A percentile compares a stretch with the other conserved stretches of the same genome.
Conservation (phyloP, 2,888 invertebrate species). For the Thera britannica region DNA sequence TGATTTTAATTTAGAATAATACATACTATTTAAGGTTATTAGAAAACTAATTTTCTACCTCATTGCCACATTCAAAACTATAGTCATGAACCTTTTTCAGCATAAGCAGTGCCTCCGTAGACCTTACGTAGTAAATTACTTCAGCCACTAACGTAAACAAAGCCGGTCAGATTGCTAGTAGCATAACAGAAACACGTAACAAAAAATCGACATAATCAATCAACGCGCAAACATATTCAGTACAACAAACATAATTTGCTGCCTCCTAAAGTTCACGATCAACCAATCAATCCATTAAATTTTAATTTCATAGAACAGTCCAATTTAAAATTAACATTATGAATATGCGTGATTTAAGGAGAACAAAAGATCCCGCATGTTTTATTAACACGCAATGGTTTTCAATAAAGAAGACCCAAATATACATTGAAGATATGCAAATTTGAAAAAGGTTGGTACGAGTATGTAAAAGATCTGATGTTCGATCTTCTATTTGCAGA, state of each 20-base stretch:
- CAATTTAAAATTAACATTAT: slow-evolving; percentile 5
- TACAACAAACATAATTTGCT: slow-evolving; percentile 1
- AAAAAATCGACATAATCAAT: slow-evolving; percentile 2
- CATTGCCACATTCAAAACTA: no score
- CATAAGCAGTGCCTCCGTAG: no score
- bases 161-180: no score
- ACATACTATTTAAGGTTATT: no score
- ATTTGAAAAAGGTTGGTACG: not conserved
- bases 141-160: no score
- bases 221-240: not conserved
- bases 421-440: slow-evolving; percentile 6
- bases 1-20: no score
- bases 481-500: not conserved
- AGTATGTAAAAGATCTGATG: not conserved
- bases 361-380: slow-evolving; percentile 13
- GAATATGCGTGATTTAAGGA: slow-evolving; percentile 13
- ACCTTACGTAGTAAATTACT: no score
- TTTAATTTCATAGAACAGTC: not conserved
- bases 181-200: no score
- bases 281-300: not conserved
- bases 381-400: slow-evolving; percentile 14
- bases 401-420: slow-evolving; percentile 17
- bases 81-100: no score
- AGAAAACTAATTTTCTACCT: no score
- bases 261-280: not conserved